These are phyloP conservation scores for Netelia melanura DNA, from an alignment of 2,888 invertebrate genomes.

Conservation along the genomic window DNA sequence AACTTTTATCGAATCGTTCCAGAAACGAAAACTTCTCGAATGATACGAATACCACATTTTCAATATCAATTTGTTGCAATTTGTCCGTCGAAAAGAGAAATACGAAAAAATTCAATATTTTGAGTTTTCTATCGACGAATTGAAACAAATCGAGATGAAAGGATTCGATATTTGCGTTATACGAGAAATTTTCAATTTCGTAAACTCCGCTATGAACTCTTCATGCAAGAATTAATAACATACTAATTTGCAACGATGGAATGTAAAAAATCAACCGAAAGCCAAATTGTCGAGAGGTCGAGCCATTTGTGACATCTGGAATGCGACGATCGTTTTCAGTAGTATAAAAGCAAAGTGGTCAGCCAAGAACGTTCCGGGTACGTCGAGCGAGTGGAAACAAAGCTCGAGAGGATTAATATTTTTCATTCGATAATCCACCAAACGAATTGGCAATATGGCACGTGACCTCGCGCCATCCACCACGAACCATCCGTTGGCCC, in stretches of 20 bases:
- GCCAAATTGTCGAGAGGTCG: not conserved
- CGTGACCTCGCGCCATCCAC: conserved; percentile 23
- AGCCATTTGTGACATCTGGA: conserved; percentile 51
- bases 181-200: too few relatives aligned
- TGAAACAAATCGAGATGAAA: too few relatives aligned
- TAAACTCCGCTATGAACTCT: too few relatives aligned
- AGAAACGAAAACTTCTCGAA: too few relatives aligned
- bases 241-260: conserved; percentile 10
- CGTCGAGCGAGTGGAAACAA: conserved; percentile 18
- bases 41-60: too few relatives aligned
- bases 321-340: conserved; percentile 17
- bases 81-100: too few relatives aligned
- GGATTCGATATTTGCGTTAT: too few relatives aligned
- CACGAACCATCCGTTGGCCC: not conserved
- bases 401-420: conserved; percentile 62
- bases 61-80: too few relatives aligned
- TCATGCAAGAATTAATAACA: not conserved
- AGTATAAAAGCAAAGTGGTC: conserved; percentile 40
- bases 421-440: conserved; percentile 69
- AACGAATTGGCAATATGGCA: conserved; percentile 67
- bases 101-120: too few relatives aligned
- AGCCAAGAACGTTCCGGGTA: conserved; percentile 10
- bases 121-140: too few relatives aligned
- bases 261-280: conserved; percentile 13
- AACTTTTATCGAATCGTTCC: too few relatives aligned